Conservation (phyloP, 2,797 vertebrate genomes). For the Gephyroberyx darwinii region DNA sequence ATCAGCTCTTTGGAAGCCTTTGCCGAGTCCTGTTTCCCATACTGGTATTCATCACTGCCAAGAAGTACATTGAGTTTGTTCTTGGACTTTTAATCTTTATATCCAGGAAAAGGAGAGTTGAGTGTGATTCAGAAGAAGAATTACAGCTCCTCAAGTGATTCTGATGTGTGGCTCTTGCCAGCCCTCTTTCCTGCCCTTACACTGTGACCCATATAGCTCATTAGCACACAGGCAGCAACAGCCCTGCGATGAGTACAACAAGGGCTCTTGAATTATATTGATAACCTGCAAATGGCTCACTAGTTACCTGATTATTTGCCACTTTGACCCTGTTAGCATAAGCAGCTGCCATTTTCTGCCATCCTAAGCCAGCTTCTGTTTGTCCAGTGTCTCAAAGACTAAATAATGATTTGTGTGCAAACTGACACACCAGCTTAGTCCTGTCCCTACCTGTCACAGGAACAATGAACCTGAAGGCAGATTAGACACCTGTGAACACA, state of each 20-base stretch:
- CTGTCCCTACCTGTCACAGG: constrained; percentile 46
- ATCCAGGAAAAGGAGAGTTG: neutral
- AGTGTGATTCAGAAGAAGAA: neutral
- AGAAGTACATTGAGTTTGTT: neutral
- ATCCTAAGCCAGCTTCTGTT: constrained; percentile 15
- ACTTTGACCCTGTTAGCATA: neutral
- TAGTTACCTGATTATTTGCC: constrained; percentile 11
- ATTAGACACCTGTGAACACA: constrained; percentile 66
- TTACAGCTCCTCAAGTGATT: neutral
- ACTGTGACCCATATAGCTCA: constrained; percentile 29
- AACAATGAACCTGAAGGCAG: constrained; percentile 34
- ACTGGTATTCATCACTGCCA: neutral
- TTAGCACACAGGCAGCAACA: constrained; percentile 34
- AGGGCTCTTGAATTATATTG: neutral
- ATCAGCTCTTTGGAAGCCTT: neutral
- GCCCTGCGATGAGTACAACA: constrained; percentile 11
- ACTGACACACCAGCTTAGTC: constrained; percentile 54
- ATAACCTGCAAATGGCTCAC: neutral
- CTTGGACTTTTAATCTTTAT: neutral
- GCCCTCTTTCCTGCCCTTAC: neutral
- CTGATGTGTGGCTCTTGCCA: neutral
- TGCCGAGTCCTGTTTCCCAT: neutral
- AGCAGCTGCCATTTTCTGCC: constrained; percentile 22
- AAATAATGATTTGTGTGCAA: constrained; percentile 38
- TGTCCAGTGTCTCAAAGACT: neutral